Evolutionary conservation across 1,140 invertebrate species (phyloP), one percentile per base, ranked within the genome.

Genomic region (Leptestheria dahalacensis): DNA sequence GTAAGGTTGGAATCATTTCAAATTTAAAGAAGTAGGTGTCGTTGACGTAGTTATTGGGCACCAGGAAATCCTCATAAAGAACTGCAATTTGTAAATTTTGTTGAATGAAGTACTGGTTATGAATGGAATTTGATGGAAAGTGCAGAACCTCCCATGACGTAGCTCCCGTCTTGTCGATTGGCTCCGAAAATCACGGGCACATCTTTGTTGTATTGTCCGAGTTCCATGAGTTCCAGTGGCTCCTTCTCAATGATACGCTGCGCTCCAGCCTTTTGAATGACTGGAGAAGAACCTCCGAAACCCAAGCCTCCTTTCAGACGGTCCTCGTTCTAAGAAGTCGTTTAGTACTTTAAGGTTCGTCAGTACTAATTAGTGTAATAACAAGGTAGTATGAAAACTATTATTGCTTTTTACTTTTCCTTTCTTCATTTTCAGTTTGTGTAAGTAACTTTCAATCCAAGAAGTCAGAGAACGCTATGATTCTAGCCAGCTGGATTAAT

Each of bases 261-360:
- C 56, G 26, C 23, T n/a, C 62, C 62, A 15, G 62, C 62, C 47
- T 25, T 25, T 41, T 63, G 62, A 25, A 63, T 52, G 6, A 63
- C 62, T 46, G 62, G 58, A 1, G 50, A 46, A 18, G 33, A 50
- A 11, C 62, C 62, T 26, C 62, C 62, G 24, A 60, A 60, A 55
- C 56, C 56, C 26, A 49, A 26, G 10, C 62, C 48, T 2, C 62
- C 62, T 21, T 55, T 60, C n/a, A 23, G 24, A 26, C 26, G 26
- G 29, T 60, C 58, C 55, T 63, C 58, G 18, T 51, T 54, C 62
- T 63, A 25, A 1, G n/a, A n/a, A n/a, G n/a, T n/a, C n/a, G n/a
- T n/a, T n/a, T n/a, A n/a, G n/a, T n/a, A n/a, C n/a, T n/a, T n/a
- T n/a, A n/a, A n/a, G n/a, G n/a, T n/a, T n/a, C n/a, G n/a, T n/a